Evolutionary conservation across 2,888 invertebrate genomes (phyloP), one percentile per base, ranked within the genome.

Genomic region (Andrena hattorfiana): DNA sequence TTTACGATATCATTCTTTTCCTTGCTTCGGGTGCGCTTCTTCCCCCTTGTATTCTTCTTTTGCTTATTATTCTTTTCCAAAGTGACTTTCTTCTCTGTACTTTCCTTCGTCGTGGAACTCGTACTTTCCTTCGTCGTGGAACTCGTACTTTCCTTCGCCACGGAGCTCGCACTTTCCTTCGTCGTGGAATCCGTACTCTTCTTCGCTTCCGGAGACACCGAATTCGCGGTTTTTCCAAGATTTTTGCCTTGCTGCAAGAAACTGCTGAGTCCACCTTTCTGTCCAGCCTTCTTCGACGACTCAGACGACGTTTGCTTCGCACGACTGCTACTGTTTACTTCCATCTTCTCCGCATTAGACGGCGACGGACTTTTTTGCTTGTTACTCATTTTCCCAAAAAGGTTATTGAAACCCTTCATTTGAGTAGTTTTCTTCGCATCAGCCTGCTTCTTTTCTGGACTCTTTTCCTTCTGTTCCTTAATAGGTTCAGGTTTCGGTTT

Each of bases 21-120:
- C 20, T 88, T 86, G 76, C 90, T 92, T 30, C 89, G 83, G n/a
- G 87, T 89, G 16, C 93, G 87, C 72, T 93, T 93, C 51, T 73
- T 90, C 0, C 91, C 90, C 4, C 89, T 89, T 8, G 23, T 4
- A 51, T 71, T 72, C 26, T 72, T 83, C 30, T 86, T 89, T 48
- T 86, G 75, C 49, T 72, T 84, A 26, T 49, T 69, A 20, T 54
- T 68, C 30, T 26, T 78, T 67, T 80, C 60, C 2, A 7, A 4
- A 56, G 13, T 13, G 59, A 26, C 10, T 28, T 76, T 69, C 7
- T 77, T 49, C 20, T 60, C 28, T 10, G n/a, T 16, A 30, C 4
- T 54, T 42, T 73, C 26, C 5, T 74, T 42, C 16, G 60, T 16
- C 0, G 5, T 48, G 8, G 59, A 35, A 30, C 23, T 67, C 7